Conservation (phyloP, 2,797 vertebrate genomes). For the Novumbra hubbsi region DNA sequence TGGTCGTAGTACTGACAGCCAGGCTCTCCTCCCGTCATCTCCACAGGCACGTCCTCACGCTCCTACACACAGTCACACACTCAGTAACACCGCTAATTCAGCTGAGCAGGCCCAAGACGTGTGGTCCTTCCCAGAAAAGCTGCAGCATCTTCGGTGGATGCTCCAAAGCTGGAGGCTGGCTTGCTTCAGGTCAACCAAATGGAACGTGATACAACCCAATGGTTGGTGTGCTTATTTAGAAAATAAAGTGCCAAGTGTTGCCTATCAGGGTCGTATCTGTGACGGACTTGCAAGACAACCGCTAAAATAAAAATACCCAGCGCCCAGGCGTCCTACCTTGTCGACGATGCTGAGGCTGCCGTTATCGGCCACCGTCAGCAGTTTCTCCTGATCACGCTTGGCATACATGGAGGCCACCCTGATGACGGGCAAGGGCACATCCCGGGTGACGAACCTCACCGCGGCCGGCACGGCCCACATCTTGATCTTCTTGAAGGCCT, state of each 20-base stretch:
- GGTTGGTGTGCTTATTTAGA: background rate
- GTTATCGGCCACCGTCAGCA: constrained; percentile 71
- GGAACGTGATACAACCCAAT: background rate
- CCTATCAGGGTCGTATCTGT: background rate
- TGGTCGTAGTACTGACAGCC: constrained; percentile 93
- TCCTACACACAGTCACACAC: constrained; percentile 72
- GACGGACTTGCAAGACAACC: background rate
- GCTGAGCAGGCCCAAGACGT: background rate
- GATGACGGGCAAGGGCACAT: constrained; percentile 89
- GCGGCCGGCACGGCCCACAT: constrained; percentile 90
- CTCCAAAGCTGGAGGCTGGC: background rate
- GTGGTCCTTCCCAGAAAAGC: background rate
- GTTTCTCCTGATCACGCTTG: constrained; percentile 86
- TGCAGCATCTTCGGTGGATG: background rate
- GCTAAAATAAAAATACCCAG: background rate
- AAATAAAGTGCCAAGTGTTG: background rate
- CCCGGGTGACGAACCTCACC: constrained; percentile 82
- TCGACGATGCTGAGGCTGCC: constrained; percentile 79
- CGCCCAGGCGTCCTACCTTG: constrained; percentile 77
- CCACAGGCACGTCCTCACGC: constrained; percentile 89
- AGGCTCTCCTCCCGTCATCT: constrained; percentile 89
- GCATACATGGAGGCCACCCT: constrained; percentile 95
- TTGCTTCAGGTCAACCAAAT: background rate
- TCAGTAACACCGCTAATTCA: background rate
- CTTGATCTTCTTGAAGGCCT: constrained; percentile 98